Evolutionary conservation across 2,113 vertebrate genomes (phyloP).

Genomic region (Sus scrofa): DNA sequence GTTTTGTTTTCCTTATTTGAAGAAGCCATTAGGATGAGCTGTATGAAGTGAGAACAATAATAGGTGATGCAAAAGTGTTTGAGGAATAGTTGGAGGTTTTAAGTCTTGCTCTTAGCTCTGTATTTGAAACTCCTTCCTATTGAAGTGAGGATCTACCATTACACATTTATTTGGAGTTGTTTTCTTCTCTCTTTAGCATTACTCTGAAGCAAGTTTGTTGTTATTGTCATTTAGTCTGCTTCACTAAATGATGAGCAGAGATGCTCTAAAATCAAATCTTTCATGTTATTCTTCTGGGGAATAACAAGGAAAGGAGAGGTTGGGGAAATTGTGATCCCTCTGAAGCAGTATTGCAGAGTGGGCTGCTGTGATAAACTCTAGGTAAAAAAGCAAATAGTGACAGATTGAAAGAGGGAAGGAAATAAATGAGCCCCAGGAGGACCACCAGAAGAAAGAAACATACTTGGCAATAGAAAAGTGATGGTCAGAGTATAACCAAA

Average conservation of each 20-base stretch:
- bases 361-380: neutral
- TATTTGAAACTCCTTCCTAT: neutral
- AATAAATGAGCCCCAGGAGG: neutral
- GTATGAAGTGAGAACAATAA: neutral
- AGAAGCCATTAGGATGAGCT: neutral
- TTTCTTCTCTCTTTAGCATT: neutral
- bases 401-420: neutral
- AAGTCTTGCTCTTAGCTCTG: neutral
- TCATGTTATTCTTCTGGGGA: neutral
- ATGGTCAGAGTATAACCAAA: neutral
- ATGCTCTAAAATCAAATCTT: neutral
- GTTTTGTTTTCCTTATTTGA: neutral
- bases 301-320: neutral
- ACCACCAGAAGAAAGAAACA: neutral
- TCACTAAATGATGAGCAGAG: slow-evolving; percentile 3
- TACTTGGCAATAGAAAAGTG: neutral
- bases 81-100: neutral
- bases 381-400: neutral
- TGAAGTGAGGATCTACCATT: neutral
- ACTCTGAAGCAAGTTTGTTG: neutral
- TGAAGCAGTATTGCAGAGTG: neutral
- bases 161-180: neutral
- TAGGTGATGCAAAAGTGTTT: neutral
- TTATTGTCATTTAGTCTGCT: neutral
- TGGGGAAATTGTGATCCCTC: neutral